Evolutionary conservation across 2,888 invertebrate species (phyloP), one percentile per base, ranked within the genome.

Genomic region (Tenodera sinensis): DNA sequence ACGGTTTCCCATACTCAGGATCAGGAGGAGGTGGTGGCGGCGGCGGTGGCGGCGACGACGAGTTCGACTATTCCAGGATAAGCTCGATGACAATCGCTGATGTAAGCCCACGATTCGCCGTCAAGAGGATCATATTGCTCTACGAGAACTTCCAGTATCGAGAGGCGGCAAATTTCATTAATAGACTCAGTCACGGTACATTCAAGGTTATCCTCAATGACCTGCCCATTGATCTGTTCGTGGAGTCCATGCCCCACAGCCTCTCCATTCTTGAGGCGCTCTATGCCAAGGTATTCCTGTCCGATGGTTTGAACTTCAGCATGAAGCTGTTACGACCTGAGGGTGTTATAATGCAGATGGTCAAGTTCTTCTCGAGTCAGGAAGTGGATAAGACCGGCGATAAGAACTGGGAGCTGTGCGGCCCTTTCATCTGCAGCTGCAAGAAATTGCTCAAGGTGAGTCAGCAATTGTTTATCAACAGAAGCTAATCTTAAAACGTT

Each of bases 201-300:
- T 94, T 98, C 91, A 96, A 96, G 91, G 95, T 96, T 3, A 93
- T 94, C 90, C 91, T 94, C 83, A 91, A 92, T 1, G 98, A 98
- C 91, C 94, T 98, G 91, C 98, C 98, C 0, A 95, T 98, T 88
- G 98, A 98, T 92, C 94, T 98, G 91, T 94, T 98, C 91, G 96
- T 98, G n/a, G 98, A 98, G 91, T 97, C 98, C 3, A 94, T 98
- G 93, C 98, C 98, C 1, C 97, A 97, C 93, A 97, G 97, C 28
- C 95, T 98, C 2, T 96, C 97, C 91, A 95, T 98, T 86, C 94
- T 98, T 91, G 98, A 98, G 93, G 97, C 98, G 0, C 95, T 98
- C 30, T 96, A 95, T 91, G 93, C 94, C 85, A 94, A 94, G 92
- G 93, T 94, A 25, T 94, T 93, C 91, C 92, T 94, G 30, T 93